phyloP scores from a whole-genome alignment of 2,888 invertebrate species.

The Hypomecis atomaria region DNA sequence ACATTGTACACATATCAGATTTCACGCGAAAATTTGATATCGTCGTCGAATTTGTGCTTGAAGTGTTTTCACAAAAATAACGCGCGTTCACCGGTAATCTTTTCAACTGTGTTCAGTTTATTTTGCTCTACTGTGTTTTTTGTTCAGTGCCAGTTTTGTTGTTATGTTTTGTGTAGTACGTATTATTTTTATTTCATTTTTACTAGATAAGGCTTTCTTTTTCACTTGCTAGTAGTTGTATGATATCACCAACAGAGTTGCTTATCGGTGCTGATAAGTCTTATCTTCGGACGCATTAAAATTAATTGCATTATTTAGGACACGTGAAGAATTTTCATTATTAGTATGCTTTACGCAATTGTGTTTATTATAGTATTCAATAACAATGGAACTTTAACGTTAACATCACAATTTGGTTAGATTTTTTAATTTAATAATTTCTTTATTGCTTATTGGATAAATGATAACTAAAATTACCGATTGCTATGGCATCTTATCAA shows the following conservation, averaged over 20 bases:
- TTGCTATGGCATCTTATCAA: slow-evolving; percentile 15
- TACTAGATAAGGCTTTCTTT: slow-evolving; percentile 43
- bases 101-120: slow-evolving; percentile 59
- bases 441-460: slow-evolving; percentile 16
- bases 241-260: slow-evolving; percentile 77
- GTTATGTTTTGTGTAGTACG: slow-evolving; percentile 70
- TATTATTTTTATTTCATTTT: slow-evolving; percentile 55
- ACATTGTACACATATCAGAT: slow-evolving; percentile 81
- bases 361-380: background rate
- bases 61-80: slow-evolving; percentile 67
- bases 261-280: slow-evolving; percentile 76
- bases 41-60: slow-evolving; percentile 75
- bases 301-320: slow-evolving; percentile 62
- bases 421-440: slow-evolving; percentile 3
- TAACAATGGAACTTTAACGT: background rate
- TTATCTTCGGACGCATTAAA: slow-evolving; percentile 66
- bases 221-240: slow-evolving; percentile 52
- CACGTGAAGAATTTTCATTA: slow-evolving; percentile 31
- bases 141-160: slow-evolving; percentile 67
- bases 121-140: slow-evolving; percentile 71
- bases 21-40: slow-evolving; percentile 83
- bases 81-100: slow-evolving; percentile 68
- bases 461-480: slow-evolving; percentile 2
- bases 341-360: background rate
- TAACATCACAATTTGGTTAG: background rate